Base-by-base conservation (phyloP, 2,113 vertebrate genomes). In the Rutilus rutilus region DNA sequence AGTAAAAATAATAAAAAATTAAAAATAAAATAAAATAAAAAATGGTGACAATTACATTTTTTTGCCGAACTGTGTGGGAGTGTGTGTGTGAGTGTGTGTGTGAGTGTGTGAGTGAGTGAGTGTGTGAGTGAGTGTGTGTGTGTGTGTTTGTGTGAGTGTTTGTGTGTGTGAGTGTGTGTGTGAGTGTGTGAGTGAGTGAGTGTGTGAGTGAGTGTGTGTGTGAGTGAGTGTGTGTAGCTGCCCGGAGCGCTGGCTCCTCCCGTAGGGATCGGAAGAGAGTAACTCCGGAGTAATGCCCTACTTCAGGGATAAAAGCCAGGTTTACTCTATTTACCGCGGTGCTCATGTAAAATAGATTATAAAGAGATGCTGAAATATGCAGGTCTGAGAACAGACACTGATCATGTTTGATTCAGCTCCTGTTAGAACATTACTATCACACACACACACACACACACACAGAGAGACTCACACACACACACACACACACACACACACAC, bases 261-360 rank as follows among this genome's bases (percentile, higher is more conserved):
- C 57, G 14, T n/a, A 9, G 73, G 60, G 78, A 79, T 64, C 39
- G 69, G 80, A 83, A 77, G 73, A 14, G 23, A 60, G 52, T 39
- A 81, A 74, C 78, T 86, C 74, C 6, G 25, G 81, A 86, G 83
- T 69, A 85, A 86, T 85, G 88, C 79, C 83, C 85, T 88, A 86
- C 85, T 89, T 89, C 85, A 89, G 64, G 69, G 87, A 82, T 88
- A 84, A 89, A 87, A 87, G 73, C 42, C 74, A 89, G 86, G 85
- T 88, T 87, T 84, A 78, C 78, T 90, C 86, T 79, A 84, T 88
- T 87, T 87, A 90, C 84, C 60, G 30, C 47, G 27, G 65, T 85
- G 45, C 88, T 88, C 73, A 78, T 88, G 75, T 87, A 85, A 88
- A 85, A 90, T 87, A 42, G 85, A 90, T 85, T 52, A 80, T 59